Base-by-base conservation (phyloP, 2,888 invertebrate species). In the Iselma pallidipennis region DNA sequence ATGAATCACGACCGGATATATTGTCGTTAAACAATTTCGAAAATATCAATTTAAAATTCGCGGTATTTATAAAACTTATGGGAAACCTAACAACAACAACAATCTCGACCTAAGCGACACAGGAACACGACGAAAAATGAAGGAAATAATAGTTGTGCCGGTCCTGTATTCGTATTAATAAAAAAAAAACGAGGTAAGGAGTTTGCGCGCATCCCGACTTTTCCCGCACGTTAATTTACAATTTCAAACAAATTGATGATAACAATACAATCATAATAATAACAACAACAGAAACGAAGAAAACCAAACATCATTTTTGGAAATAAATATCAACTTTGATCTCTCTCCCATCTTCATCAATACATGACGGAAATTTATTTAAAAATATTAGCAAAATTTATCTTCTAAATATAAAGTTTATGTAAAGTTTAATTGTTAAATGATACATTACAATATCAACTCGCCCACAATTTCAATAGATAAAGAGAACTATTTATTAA, bases 1-100 rank as follows among this genome's bases (percentile, higher is more conserved):
- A 48, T 19, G 26, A 25, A 3, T 48, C 16, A 29, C 48, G n/a
- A n/a, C n/a, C n/a, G n/a, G n/a, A n/a, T n/a, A n/a, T n/a, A n/a
- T n/a, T n/a, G n/a, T n/a, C n/a, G n/a, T n/a, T n/a, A n/a, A n/a
- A 51, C 10, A 31, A 26, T 70, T 66, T 65, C 68, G 68, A 66
- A 67, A 69, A n/a, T n/a, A n/a, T n/a, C 69, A 70, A 59, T 76
- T 77, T 61, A 73, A 77, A 76, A 71, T 76, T 77, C 71, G 71
- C 76, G 75, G 66, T 66, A 56, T 56, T 37, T 57, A 67, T 67
- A n/a, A n/a, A n/a, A n/a, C n/a, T 66, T 65, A 25, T 25, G 3
- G 25, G 25, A 6, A 25, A 25, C 31, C 12, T 4, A 31, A 5
- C 5, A 4, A 37, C 1, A 16, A 37, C 4, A 37, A 37, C 37